These are phyloP conservation scores for Heteractis magnifica DNA, from an alignment of 92 coral and sea anemone genomes.

Conservation along the genomic window DNA sequence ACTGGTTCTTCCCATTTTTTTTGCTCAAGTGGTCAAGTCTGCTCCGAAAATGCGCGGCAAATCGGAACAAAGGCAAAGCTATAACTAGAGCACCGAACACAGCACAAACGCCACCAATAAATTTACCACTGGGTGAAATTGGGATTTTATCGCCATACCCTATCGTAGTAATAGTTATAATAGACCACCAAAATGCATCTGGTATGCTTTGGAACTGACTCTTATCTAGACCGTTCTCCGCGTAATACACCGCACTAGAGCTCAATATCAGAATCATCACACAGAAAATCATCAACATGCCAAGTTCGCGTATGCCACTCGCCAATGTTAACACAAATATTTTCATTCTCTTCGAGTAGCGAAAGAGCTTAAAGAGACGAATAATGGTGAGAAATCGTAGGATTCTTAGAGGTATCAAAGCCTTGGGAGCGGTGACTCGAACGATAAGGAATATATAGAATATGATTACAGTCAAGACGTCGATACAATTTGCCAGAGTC, in stretches of 20 bases:
- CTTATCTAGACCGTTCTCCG: conserved; percentile 48
- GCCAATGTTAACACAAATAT: conserved; percentile 62
- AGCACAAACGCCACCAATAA: conserved; percentile 71
- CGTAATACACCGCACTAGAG: conserved; percentile 69
- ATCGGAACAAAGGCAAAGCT: conserved; percentile 80
- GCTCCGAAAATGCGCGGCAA: conserved; percentile 76
- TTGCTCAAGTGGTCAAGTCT: conserved; percentile 39
- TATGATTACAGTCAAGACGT: conserved; percentile 62
- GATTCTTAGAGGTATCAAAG: conserved; percentile 32
- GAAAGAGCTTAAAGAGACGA: conserved; percentile 71
- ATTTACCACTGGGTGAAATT: conserved; percentile 53
- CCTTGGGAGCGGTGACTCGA: conserved; percentile 54
- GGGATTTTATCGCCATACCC: conserved; percentile 89
- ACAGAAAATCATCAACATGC: conserved; percentile 61
- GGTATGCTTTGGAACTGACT: conserved; percentile 71
- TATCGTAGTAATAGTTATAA: conserved; percentile 75
- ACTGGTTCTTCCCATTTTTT: background rate
- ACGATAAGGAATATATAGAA: conserved; percentile 65
- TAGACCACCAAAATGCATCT: conserved; percentile 88
- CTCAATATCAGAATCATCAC: conserved; percentile 59
- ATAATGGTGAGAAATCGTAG: conserved; percentile 57
- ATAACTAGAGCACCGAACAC: conserved; percentile 74
- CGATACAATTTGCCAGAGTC: conserved; percentile 63
- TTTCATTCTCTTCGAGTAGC: conserved; percentile 72
- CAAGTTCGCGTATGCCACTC: conserved; percentile 64